phyloP scores from a whole-genome alignment of 2,888 invertebrate genomes.

The Hypsopygia costalis region DNA sequence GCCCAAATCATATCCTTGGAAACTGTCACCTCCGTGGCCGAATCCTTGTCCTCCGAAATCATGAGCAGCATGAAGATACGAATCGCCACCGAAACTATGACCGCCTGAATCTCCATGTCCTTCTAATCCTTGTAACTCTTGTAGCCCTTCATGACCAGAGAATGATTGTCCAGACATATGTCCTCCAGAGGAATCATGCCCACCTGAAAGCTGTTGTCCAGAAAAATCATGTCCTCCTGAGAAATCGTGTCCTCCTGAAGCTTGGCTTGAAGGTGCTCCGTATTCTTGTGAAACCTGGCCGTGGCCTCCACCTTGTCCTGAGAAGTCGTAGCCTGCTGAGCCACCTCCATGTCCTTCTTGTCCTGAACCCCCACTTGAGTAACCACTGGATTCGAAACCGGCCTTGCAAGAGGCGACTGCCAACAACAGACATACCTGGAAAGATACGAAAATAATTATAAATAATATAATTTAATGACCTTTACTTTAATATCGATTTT shows the following conservation, averaged over 20 bases:
- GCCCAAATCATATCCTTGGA: slow-evolving; percentile 20
- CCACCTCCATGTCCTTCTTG: slow-evolving; percentile 26
- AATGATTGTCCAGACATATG: slow-evolving; percentile 19
- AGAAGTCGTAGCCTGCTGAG: slow-evolving; percentile 29
- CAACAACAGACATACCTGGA: slow-evolving; percentile 66
- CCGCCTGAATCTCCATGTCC: slow-evolving; percentile 22
- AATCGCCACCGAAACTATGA: slow-evolving; percentile 44
- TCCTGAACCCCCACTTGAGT: slow-evolving; percentile 10
- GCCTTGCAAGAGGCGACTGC: slow-evolving; percentile 69
- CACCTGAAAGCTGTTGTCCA: slow-evolving; percentile 18
- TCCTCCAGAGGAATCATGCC: slow-evolving; percentile 27
- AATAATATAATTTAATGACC: too few species aligned
- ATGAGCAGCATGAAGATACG: slow-evolving; percentile 65
- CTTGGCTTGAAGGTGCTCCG: slow-evolving; percentile 24
- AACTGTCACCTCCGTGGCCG: slow-evolving; percentile 18
- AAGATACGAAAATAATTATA: slow-evolving; percentile 23
- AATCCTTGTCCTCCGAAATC: slow-evolving; percentile 45
- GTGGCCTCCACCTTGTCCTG: slow-evolving; percentile 10
- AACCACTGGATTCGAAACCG: slow-evolving; percentile 38
- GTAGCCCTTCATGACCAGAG: slow-evolving; percentile 13
- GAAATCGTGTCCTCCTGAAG: slow-evolving; percentile 26
- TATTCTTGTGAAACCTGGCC: slow-evolving; percentile 34
- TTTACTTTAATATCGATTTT: too few species aligned
- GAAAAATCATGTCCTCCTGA: slow-evolving; percentile 15
- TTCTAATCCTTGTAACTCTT: slow-evolving; percentile 19